Evolutionary conservation across 2,797 vertebrate species (phyloP).

Genomic region (Pterois miles): DNA sequence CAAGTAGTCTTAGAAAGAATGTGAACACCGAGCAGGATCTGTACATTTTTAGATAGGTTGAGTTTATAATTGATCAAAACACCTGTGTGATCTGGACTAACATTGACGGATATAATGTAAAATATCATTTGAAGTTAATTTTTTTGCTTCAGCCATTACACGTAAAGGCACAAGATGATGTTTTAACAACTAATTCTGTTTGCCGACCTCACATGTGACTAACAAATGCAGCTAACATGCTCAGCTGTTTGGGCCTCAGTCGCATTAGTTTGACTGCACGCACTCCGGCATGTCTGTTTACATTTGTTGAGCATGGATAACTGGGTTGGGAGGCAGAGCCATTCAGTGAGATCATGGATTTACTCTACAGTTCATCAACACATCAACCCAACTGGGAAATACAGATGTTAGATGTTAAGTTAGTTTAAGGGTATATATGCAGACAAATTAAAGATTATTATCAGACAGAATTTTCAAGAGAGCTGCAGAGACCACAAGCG

Average conservation of each 20-base stretch:
- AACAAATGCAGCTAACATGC: slow-evolving; percentile 8
- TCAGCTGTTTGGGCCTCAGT: slow-evolving; percentile 29
- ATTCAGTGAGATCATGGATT: background rate
- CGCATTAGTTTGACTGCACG: slow-evolving; percentile 11
- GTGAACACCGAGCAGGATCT: background rate
- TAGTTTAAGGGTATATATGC: background rate
- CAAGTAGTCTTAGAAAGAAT: slow-evolving; percentile 3
- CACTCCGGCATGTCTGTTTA: slow-evolving; percentile 11
- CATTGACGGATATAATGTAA: background rate
- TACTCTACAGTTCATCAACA: background rate
- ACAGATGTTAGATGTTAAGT: background rate
- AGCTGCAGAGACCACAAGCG: background rate
- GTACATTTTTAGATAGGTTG: background rate
- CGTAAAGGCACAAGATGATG: background rate
- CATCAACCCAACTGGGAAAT: background rate
- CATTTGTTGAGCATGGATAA: background rate
- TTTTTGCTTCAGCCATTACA: background rate
- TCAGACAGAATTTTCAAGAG: background rate
- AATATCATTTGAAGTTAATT: background rate
- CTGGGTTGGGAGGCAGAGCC: background rate
- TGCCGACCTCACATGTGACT: slow-evolving; percentile 3
- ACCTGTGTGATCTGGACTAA: background rate
- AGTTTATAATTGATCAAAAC: background rate
- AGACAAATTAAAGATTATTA: background rate
- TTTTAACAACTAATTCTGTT: background rate